Evolutionary conservation across 2,888 invertebrate species (phyloP), one percentile per base, ranked within the genome.

Genomic region (Aspidiotus rigidus): DNA sequence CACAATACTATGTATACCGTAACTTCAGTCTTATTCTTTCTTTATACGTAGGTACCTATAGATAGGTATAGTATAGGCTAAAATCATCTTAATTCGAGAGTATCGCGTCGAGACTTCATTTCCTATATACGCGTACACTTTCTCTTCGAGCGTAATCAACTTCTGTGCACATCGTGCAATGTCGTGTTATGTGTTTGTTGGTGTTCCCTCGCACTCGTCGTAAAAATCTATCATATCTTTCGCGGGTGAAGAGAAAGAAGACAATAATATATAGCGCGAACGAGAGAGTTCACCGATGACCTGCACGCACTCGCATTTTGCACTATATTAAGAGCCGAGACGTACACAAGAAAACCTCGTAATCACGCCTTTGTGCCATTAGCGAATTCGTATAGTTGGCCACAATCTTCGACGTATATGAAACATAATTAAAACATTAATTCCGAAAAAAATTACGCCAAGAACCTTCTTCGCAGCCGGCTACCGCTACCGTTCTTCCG

Each of bases 61-160:
- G 28, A n/a, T n/a, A n/a, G n/a, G n/a, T n/a, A n/a, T n/a, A n/a
- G 28, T 28, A 28, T 56, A 56, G 7, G 15, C 56, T 17, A 17
- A 28, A 28, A 16, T 13, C 28, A 39, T 59, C 59, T 59, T 59
- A 59, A 59, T 59, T 59, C 28, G 59, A 17, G 56, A 55, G 9
- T 39, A 59, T 28, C 28, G 16, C 13, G 13, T 56, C 17, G n/a
- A 10, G 28, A 28, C 28, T 28, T 28, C 28, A 28, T 59, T 59
- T 59, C 39, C 28, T 59, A 17, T 59, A 17, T 3, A 39, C 3
- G 5, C 16, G 5, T 17, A 17, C 28, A 59, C 59, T 59, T 59
- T 59, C 59, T 59, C 59, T 59, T 59, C 59, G 28, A 28, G 28
- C 28, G 59, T 39, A 59, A 59, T 59, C 59, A 59, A 59, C 59